These are phyloP conservation scores for Bombus cullumanus DNA, from an alignment of 1,140 invertebrate genomes.

Conservation along the genomic window DNA sequence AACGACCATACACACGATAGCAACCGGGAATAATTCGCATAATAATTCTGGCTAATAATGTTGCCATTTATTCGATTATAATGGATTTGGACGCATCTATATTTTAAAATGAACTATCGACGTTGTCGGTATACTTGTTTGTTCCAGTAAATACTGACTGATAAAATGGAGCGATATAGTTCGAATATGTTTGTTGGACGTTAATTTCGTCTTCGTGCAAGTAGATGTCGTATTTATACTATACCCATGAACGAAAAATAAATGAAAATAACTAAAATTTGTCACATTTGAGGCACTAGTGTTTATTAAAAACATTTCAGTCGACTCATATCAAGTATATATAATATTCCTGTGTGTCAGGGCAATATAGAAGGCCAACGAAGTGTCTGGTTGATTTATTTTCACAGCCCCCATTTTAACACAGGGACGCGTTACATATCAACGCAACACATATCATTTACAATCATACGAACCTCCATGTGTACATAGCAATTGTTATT, in stretches of 20 bases:
- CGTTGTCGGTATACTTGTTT: neutral
- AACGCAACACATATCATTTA: constrained; percentile 70
- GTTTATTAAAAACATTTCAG: constrained; percentile 34
- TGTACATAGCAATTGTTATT: constrained; percentile 64
- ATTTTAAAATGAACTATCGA: neutral
- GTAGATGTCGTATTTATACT: constrained; percentile 57
- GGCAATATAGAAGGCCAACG: constrained; percentile 49
- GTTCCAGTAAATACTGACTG: neutral
- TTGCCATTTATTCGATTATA: neutral
- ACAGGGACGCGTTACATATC: constrained; percentile 66
- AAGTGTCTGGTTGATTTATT: constrained; percentile 72
- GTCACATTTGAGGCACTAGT: constrained; percentile 22
- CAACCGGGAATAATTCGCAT: neutral
- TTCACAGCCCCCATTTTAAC: constrained; percentile 60
- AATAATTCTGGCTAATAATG: neutral
- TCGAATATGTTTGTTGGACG: constrained; percentile 3
- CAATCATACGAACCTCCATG: constrained; percentile 69
- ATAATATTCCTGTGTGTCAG: constrained; percentile 26
- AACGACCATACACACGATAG: neutral
- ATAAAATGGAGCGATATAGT: neutral
- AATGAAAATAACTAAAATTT: constrained; percentile 50
- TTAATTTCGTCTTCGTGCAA: constrained; percentile 22
- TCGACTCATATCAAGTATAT: constrained; percentile 21
- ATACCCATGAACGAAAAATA: constrained; percentile 46
- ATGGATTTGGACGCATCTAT: neutral